Percentiles rank a stretch among this genome's conserved stretches.
These are phyloP conservation scores for Eidolon helvum DNA, from an alignment of 2,113 vertebrate genomes.

Conservation along the genomic window DNA sequence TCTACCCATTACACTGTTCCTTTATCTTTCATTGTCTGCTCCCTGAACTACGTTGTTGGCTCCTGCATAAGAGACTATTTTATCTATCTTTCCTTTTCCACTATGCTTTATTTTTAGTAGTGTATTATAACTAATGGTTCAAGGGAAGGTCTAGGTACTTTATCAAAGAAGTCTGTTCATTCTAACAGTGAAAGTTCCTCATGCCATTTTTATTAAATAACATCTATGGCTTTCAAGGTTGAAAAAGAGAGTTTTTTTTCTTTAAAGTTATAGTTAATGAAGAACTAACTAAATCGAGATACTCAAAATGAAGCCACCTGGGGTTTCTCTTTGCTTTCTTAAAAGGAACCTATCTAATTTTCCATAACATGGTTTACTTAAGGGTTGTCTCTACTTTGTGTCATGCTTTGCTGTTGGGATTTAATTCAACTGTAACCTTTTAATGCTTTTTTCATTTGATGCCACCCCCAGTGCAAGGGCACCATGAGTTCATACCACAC, in stretches of 20 bases:
- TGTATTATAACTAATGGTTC: not conserved
- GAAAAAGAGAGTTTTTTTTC: not conserved
- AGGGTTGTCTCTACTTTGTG: not conserved
- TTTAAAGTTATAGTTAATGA: not conserved
- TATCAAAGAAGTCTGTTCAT: not conserved
- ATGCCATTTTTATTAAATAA: not conserved
- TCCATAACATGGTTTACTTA: not conserved
- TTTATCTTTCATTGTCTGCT: not conserved
- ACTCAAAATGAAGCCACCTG: not conserved
- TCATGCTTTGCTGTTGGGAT: not conserved
- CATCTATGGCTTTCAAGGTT: not conserved
- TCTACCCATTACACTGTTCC: not conserved
- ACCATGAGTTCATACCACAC: not conserved
- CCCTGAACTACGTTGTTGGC: not conserved
- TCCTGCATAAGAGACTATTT: not conserved
- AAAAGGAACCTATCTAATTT: not conserved
- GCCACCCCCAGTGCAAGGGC: not conserved
- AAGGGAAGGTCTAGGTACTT: not conserved
- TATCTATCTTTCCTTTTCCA: not conserved
- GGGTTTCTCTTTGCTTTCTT: constrained; percentile 4
- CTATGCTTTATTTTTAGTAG: not conserved
- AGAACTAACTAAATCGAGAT: not conserved
- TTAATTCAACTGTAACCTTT: not conserved
- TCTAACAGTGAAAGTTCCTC: not conserved
- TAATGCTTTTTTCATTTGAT: not conserved